A percentile compares a stretch with the other conserved stretches of the same genome.
Conservation (phyloP, 2,888 invertebrate genomes). For the Machimus atricapillus region DNA sequence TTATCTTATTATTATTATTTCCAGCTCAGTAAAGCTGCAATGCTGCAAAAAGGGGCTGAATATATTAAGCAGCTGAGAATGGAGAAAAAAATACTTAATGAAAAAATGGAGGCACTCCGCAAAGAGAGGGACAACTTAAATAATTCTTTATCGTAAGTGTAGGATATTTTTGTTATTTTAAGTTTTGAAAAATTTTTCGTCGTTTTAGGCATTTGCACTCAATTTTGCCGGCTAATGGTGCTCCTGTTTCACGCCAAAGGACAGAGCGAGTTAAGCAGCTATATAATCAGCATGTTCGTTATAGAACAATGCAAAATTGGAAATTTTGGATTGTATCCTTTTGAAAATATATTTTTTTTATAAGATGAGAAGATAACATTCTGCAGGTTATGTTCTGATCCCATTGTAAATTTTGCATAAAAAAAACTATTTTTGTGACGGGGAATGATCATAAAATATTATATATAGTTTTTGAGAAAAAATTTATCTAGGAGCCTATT, state of each 20-base stretch:
- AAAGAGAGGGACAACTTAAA: conserved; percentile 92
- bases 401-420: no score
- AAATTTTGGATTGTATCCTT: conserved; percentile 94
- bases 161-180: not conserved
- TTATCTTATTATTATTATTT: conserved; percentile 48
- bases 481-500: no score
- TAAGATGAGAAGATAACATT: not conserved
- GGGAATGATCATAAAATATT: no score
- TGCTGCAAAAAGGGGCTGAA: conserved; percentile 96
- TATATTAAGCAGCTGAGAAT: conserved; percentile 88
- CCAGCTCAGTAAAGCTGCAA: conserved; percentile 91
- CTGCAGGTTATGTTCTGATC: no score
- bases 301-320: conserved; percentile 90
- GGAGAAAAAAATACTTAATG: conserved; percentile 85
- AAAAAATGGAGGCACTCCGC: conserved; percentile 86
- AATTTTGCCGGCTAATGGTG: conserved; percentile 93
- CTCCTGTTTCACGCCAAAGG: conserved; percentile 88
- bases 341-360: not conserved
- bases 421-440: no score
- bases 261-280: conserved; percentile 91
- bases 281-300: conserved; percentile 90
- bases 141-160: conserved; percentile 81
- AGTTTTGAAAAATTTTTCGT: not conserved
- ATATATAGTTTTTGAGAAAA: no score
- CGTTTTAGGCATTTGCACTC: conserved; percentile 87